Evolutionary conservation across 1,140 invertebrate genomes (phyloP), one percentile per base, ranked within the genome.

Genomic region (Tachypleus tridentatus): DNA sequence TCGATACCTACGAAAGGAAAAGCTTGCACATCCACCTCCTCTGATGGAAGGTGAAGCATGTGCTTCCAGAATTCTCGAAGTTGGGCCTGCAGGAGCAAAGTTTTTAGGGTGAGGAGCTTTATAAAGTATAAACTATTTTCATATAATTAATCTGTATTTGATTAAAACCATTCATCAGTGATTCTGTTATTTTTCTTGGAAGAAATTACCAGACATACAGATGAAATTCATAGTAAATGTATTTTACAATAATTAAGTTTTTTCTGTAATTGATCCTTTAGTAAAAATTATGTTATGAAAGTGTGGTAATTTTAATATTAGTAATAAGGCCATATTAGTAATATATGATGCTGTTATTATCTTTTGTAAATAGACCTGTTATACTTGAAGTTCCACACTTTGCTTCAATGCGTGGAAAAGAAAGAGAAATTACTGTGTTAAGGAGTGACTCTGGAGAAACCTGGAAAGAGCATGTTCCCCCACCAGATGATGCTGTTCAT

Each of bases 301-400:
- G 2, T 29, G 29, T 29, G 29, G 29, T 29, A 29, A 29, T 29
- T 29, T 29, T 29, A 29, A 29, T 29, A 29, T 29, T 29, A 29
- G 29, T 29, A 29, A 29, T 2, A 29, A 29, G 2, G 29, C 29
- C 29, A 29, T 29, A 29, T 29, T 29, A 29, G 29, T 29, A 29
- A 29, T 29, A 29, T 29, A 29, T 29, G 29, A 29, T 29, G 29
- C 57, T 68, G 67, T 74, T 60, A 75, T 64, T 72, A 65, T 70
- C 70, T 73, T 52, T 9, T n/a, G n/a, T 61, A 10, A 78, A 11
- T 75, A 93, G 91, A 57, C 96, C 96, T 3, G 93, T 99, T 8
- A 88, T 99, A 64, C 87, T 99, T 68, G 96, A 99, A 82, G 90
- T 99, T 60, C 97, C 97, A 3, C 97, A 99, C 80, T 98, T 98